Percentiles rank a stretch among this genome's conserved stretches.
Conservation (phyloP, 37 sponge, comb jelly and placozoan genomes). For the Halichondria panicea region DNA sequence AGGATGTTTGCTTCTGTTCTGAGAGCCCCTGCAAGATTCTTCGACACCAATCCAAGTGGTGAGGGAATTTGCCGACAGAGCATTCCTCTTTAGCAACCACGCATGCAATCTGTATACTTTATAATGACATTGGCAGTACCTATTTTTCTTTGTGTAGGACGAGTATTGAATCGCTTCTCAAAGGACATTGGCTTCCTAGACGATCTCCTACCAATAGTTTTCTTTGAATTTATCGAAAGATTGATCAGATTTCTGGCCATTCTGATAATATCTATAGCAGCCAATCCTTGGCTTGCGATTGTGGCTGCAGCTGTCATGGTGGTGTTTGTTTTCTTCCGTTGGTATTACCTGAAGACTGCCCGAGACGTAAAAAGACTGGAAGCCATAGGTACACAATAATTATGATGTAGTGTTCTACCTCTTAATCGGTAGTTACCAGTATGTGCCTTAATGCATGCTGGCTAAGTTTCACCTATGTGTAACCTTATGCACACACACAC, state of each 20-base stretch:
- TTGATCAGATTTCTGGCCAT: conserved; percentile 45
- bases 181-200: conserved; percentile 78
- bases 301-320: conserved; percentile 31
- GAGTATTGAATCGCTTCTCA: conserved; percentile 76
- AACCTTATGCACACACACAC: too few species aligned
- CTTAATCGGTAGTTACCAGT: too few species aligned
- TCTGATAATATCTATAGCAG: conserved; percentile 41
- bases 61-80: not conserved
- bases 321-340: conserved; percentile 36
- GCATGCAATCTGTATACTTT: not conserved
- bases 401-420: not conserved
- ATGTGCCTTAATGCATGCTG: too few species aligned
- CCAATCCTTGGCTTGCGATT: conserved; percentile 60
- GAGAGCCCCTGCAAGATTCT: conserved; percentile 69
- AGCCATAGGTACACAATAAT: conserved; percentile 55
- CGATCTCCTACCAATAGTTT: conserved; percentile 58
- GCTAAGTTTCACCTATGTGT: too few species aligned
- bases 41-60: conserved; percentile 86
- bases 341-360: conserved; percentile 68
- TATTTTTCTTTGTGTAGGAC: conserved; percentile 29
- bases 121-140: not conserved
- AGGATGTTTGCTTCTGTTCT: conserved; percentile 61
- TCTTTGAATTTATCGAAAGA: conserved; percentile 51
- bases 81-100: not conserved
- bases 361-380: conserved; percentile 79